Conservation (phyloP, 2,113 vertebrate genomes). For the Melospiza georgiana region DNA sequence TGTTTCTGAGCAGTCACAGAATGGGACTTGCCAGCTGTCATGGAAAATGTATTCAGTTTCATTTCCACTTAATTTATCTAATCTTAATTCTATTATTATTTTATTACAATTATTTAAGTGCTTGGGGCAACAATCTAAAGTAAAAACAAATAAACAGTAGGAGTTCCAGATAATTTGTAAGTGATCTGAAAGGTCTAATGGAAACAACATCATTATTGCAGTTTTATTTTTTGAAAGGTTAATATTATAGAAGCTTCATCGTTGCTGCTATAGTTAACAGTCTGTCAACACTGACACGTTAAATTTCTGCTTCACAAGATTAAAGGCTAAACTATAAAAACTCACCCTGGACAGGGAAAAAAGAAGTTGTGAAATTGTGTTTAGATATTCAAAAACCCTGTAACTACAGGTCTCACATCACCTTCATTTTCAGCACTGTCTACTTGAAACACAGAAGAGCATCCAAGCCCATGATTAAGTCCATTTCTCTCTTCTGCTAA, state of each 20-base stretch:
- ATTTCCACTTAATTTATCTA: constrained; percentile 88
- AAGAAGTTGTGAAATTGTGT: neutral
- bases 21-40: constrained; percentile 85
- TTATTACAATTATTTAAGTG: constrained; percentile 84
- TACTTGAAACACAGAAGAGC: neutral
- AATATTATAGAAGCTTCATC: constrained; percentile 69
- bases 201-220: constrained; percentile 81
- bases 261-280: constrained; percentile 19
- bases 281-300: neutral
- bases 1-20: constrained; percentile 75
- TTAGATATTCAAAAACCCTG: constrained; percentile 5
- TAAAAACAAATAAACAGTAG: constrained; percentile 86
- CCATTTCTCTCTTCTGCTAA: neutral
- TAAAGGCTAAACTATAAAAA: constrained; percentile 33
- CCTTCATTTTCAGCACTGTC: neutral
- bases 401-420: neutral
- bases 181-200: constrained; percentile 79
- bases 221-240: constrained; percentile 79
- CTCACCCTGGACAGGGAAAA: neutral
- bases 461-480: neutral
- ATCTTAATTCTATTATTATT: constrained; percentile 85
- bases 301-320: constrained; percentile 30
- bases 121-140: constrained; percentile 83
- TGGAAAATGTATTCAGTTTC: constrained; percentile 81
- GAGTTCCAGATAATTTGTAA: constrained; percentile 81